Evolutionary conservation across 2,113 vertebrate genomes (phyloP).

Genomic region (Hemicordylus capensis): DNA sequence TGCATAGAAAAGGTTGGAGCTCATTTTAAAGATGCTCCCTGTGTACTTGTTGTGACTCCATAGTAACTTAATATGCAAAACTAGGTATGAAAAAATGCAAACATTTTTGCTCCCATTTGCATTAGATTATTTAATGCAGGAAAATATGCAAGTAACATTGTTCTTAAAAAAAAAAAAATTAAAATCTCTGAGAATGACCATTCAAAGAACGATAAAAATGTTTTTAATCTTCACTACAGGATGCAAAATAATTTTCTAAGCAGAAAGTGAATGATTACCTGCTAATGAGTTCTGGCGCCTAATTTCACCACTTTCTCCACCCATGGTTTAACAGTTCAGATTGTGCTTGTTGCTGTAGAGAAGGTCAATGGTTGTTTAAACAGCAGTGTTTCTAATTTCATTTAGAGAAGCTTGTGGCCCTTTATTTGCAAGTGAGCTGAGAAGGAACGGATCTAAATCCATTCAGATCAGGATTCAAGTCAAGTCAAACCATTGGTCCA

Average conservation of each 20-base stretch:
- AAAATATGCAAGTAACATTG: conserved; percentile 15
- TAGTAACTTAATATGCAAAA: conserved; percentile 21
- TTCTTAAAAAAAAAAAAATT: conserved; percentile 26
- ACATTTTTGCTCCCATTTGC: conserved; percentile 29
- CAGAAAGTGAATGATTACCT: conserved; percentile 38
- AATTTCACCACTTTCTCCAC: conserved; percentile 46
- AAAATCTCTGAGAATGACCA: neutral
- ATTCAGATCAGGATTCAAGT: too few relatives aligned
- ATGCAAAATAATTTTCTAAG: conserved; percentile 30
- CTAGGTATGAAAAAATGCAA: conserved; percentile 15
- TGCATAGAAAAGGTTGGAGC: neutral
- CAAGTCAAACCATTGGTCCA: too few relatives aligned
- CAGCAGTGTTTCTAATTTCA: neutral
- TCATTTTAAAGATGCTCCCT: conserved; percentile 18
- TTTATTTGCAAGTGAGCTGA: neutral
- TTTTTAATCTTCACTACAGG: conserved; percentile 36
- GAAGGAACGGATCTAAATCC: too few relatives aligned
- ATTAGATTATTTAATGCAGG: conserved; percentile 17
- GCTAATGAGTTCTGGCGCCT: conserved; percentile 42
- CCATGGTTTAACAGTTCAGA: conserved; percentile 19
- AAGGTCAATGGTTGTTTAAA: conserved; percentile 8
- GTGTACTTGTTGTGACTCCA: neutral
- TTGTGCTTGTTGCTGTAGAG: neutral
- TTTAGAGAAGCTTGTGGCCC: rapidly evolving
- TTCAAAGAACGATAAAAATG: neutral